phyloP scores from a whole-genome alignment of 37 sponge, comb jelly and placozoan genomes.

The Eunapius fragilis region DNA sequence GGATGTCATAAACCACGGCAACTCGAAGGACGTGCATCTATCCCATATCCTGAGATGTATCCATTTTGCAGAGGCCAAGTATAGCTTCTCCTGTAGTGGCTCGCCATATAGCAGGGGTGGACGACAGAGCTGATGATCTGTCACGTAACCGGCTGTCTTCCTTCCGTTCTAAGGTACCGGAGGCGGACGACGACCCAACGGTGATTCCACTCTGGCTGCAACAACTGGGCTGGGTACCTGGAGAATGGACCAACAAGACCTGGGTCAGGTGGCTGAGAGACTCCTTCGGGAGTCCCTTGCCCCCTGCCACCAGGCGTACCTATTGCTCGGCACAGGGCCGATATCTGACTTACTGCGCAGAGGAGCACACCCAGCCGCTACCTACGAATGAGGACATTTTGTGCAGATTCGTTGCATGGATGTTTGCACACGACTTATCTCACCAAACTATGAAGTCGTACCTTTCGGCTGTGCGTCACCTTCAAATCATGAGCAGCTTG shows the following conservation, averaged over 20 bases:
- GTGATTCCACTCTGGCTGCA: slow-evolving; percentile 15
- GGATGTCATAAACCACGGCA: too few relatives aligned
- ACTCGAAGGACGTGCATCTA: too few relatives aligned
- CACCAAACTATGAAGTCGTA: slow-evolving; percentile 8
- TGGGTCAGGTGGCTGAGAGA: slow-evolving; percentile 27
- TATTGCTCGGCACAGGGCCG: slow-evolving; percentile 19
- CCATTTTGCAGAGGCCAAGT: slow-evolving; percentile 20
- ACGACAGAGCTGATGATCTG: slow-evolving; percentile 46
- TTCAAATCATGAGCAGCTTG: slow-evolving; percentile 6
- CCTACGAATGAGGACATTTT: slow-evolving; percentile 15
- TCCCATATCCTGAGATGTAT: slow-evolving; percentile 44
- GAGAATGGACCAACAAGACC: slow-evolving; percentile 29
- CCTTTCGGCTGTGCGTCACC: slow-evolving; percentile 31
- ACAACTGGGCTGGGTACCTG: not conserved
- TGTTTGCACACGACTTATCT: not conserved
- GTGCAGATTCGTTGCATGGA: slow-evolving; percentile 23
- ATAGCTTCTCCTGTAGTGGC: not conserved
- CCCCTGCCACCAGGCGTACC: slow-evolving; percentile 13
- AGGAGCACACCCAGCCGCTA: not conserved
- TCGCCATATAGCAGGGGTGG: slow-evolving; percentile 23
- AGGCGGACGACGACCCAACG: not conserved
- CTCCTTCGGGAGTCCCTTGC: slow-evolving; percentile 12
- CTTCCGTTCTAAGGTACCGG: slow-evolving; percentile 7
- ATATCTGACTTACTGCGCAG: slow-evolving; percentile 24
- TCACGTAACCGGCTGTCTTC: slow-evolving; percentile 1